phyloP scores from a whole-genome alignment of 2,113 vertebrate species.

The Dasyprocta punctata region DNA sequence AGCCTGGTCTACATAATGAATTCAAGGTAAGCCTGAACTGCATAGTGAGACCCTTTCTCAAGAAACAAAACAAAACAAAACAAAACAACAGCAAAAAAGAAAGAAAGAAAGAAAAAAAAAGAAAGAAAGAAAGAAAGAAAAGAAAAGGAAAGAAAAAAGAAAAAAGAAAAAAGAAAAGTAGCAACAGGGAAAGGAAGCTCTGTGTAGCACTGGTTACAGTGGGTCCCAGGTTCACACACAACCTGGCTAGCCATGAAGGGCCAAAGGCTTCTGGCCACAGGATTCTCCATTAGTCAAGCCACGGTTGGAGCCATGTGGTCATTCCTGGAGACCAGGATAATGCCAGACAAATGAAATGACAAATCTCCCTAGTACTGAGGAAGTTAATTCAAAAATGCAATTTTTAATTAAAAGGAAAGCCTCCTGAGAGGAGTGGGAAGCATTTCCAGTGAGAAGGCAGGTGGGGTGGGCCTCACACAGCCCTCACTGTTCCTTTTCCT shows the following conservation, averaged over 20 bases:
- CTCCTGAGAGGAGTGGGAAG: not conserved
- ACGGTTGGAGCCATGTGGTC: not conserved
- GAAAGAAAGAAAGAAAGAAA: no score
- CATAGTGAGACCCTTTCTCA: not conserved
- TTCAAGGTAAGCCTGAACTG: not conserved
- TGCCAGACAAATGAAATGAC: not conserved
- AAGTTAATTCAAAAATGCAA: not conserved
- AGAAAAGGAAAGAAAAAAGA: no score
- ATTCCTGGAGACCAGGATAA: not conserved
- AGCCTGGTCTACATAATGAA: not conserved
- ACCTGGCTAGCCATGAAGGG: not conserved
- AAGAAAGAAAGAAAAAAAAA: no score
- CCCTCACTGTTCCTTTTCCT: not conserved
- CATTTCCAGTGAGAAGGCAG: not conserved
- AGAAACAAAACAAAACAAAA: not conserved
- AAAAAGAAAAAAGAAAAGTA: not conserved
- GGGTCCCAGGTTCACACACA: not conserved
- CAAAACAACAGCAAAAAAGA: not conserved
- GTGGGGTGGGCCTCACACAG: not conserved
- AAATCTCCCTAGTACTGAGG: not conserved
- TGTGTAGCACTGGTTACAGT: rapidly evolving
- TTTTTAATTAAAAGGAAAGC: constrained; percentile 23
- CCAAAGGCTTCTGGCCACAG: not conserved
- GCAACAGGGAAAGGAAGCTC: not conserved
- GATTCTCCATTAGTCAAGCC: not conserved